Conservation (phyloP, 1,140 invertebrate genomes). For the Portunus trituberculatus region DNA sequence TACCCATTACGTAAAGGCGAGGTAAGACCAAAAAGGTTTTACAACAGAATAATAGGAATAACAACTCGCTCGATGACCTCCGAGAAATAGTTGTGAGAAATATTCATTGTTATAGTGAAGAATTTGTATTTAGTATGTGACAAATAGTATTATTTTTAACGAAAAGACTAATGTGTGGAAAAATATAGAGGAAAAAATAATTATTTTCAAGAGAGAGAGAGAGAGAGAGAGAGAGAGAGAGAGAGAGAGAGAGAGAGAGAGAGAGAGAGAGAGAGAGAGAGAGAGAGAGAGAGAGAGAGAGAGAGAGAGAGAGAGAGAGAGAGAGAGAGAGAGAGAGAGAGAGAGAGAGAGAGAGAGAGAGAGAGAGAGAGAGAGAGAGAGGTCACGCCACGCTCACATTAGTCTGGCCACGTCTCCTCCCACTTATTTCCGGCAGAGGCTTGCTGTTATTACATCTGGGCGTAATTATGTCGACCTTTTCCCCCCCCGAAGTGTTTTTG, state of each 20-base stretch:
- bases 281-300: neutral
- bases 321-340: neutral
- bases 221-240: constrained; percentile 13
- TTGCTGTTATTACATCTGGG: constrained; percentile 2
- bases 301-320: neutral
- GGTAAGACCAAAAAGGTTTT: too few relatives aligned
- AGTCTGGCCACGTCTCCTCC: neutral
- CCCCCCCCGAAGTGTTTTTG: neutral
- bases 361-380: neutral
- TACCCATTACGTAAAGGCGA: too few relatives aligned
- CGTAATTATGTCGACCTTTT: neutral
- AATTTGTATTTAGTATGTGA: too few relatives aligned
- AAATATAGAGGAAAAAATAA: too few relatives aligned
- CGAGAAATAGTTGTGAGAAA: too few relatives aligned
- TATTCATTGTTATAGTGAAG: too few relatives aligned
- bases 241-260: neutral
- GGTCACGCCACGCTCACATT: constrained; percentile 36
- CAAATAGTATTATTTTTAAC: too few relatives aligned
- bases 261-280: neutral
- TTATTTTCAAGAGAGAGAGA: neutral
- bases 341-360: neutral
- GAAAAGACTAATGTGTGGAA: too few relatives aligned
- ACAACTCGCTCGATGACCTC: too few relatives aligned
- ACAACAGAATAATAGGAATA: too few relatives aligned
- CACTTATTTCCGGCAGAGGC: constrained; percentile 16